Percentiles rank a stretch among this genome's conserved stretches.
phyloP scores from a whole-genome alignment of 2,797 vertebrate genomes.

The Chloroceryle amazona region DNA sequence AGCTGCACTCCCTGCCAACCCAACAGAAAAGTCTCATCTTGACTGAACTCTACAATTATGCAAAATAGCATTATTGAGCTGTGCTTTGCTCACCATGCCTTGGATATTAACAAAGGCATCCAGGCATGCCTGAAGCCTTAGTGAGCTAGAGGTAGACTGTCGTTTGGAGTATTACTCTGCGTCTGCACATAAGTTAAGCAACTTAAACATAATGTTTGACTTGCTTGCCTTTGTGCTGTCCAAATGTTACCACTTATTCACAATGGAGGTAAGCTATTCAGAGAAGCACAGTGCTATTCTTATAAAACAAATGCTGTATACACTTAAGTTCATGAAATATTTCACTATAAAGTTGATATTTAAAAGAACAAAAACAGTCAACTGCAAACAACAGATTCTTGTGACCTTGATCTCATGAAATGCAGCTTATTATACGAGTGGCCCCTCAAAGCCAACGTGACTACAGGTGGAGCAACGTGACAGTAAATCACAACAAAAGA shows the following conservation, averaged over 20 bases:
- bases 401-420: background rate
- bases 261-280: background rate
- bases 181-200: background rate
- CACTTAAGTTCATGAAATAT: background rate
- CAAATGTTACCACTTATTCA: background rate
- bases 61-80: background rate
- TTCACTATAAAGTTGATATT: background rate
- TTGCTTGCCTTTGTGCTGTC: background rate
- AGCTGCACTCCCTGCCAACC: background rate
- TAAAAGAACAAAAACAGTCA: background rate
- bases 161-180: background rate
- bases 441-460: background rate
- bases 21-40: background rate
- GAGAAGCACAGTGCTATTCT: background rate
- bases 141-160: background rate
- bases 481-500: background rate
- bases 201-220: background rate
- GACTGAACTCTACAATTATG: background rate
- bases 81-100: background rate
- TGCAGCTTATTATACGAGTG: background rate
- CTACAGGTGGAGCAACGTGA: background rate
- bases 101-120: background rate
- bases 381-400: background rate
- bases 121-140: background rate
- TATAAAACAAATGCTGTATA: background rate